Evolutionary conservation across 2,888 invertebrate species (phyloP).

Genomic region (Archaeoteleia sp.): DNA sequence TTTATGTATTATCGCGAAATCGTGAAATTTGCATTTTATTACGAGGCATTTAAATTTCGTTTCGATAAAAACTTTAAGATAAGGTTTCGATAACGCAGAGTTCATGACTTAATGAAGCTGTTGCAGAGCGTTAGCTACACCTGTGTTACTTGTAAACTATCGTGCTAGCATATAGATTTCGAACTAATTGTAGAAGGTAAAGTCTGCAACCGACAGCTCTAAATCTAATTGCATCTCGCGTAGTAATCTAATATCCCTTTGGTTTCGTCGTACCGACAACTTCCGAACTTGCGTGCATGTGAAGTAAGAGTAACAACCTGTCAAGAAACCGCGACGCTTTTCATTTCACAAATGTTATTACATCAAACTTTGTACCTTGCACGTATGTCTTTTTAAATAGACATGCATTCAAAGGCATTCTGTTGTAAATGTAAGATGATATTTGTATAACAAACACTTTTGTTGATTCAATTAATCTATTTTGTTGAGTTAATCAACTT

Average conservation of each 20-base stretch:
- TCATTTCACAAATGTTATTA: no score
- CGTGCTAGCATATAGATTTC: conserved; percentile 24
- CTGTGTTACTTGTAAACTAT: conserved; percentile 39
- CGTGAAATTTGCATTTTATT: no score
- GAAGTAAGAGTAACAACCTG: conserved; percentile 15
- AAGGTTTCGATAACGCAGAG: conserved; percentile 33
- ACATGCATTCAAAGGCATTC: no score
- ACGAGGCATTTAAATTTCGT: conserved; percentile 30
- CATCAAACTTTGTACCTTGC: no score
- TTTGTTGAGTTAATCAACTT: no score
- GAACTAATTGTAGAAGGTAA: conserved; percentile 39
- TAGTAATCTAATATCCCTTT: conserved; percentile 42
- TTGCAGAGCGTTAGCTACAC: conserved; percentile 36
- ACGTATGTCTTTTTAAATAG: no score
- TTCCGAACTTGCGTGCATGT: conserved; percentile 21
- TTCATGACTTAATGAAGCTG: conserved; percentile 28
- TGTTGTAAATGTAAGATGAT: no score
- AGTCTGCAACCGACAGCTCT: conserved; percentile 41
- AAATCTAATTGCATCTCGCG: conserved; percentile 44
- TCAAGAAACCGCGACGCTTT: conserved; percentile 14
- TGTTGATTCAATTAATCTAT: no score
- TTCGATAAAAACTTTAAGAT: conserved; percentile 26
- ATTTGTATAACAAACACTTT: no score
- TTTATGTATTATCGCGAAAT: no score
- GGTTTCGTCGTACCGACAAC: conserved; percentile 31